Percentiles rank a stretch among this genome's conserved stretches.
Conservation (phyloP, 2,888 invertebrate genomes). For the Dasypolia templi region DNA sequence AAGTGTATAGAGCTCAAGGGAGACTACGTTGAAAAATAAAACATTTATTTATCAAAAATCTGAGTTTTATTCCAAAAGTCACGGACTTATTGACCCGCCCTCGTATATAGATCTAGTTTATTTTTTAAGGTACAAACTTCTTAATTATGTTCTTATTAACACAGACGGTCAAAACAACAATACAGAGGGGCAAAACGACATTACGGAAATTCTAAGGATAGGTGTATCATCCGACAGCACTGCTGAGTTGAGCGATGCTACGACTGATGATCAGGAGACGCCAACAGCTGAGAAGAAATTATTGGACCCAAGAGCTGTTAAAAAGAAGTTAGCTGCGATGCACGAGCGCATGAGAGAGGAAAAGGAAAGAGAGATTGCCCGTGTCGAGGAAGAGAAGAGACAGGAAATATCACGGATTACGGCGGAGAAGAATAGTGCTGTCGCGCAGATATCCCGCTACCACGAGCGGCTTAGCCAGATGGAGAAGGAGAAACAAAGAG, state of each 20-base stretch:
- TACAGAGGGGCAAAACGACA: too few species aligned
- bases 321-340: slow-evolving; percentile 5
- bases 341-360: neutral
- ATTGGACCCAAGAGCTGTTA: neutral
- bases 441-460: neutral
- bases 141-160: too few species aligned
- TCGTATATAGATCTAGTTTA: too few species aligned
- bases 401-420: neutral
- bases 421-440: neutral
- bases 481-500: neutral
- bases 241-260: slow-evolving; percentile 1
- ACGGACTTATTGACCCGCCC: too few species aligned
- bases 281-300: neutral
- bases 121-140: too few species aligned
- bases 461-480: neutral
- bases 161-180: too few species aligned
- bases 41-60: too few species aligned
- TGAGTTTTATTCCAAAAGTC: too few species aligned
- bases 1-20: too few species aligned
- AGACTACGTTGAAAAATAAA: too few species aligned
- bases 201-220: neutral
- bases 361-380: slow-evolving; percentile 3
- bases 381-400: neutral
- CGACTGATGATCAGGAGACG: neutral
- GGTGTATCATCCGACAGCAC: slow-evolving; percentile 1